Evolutionary conservation across 2,113 vertebrate genomes (phyloP).

Genomic region (Saccopteryx bilineata): DNA sequence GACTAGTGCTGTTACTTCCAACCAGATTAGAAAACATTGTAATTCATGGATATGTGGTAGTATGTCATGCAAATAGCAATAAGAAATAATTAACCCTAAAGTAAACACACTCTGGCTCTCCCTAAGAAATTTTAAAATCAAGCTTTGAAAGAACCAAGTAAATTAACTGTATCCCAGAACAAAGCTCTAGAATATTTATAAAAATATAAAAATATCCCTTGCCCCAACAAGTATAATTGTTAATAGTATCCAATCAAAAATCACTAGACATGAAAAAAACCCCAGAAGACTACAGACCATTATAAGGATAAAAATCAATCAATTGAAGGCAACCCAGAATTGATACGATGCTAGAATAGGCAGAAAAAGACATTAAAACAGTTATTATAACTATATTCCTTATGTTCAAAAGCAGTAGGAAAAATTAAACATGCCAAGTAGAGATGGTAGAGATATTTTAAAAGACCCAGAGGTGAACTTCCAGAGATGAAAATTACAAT

Average conservation of each 20-base stretch:
- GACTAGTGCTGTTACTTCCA: not conserved
- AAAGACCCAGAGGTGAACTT: not conserved
- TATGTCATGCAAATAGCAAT: not conserved
- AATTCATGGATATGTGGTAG: not conserved
- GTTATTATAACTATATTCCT: not conserved
- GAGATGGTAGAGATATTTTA: not conserved
- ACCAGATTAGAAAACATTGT: not conserved
- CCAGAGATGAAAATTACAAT: not conserved
- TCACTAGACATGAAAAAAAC: not conserved
- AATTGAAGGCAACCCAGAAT: not conserved
- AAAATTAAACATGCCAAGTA: not conserved
- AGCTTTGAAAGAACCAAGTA: not conserved
- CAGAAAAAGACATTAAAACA: not conserved
- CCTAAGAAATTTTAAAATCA: conserved; percentile 16
- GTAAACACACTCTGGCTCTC: not conserved
- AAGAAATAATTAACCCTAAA: not conserved
- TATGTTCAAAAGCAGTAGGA: not conserved
- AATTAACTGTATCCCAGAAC: not conserved
- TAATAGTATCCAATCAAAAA: conserved; percentile 7
- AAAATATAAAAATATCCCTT: not conserved
- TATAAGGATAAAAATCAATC: not conserved
- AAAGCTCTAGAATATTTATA: conserved; percentile 33
- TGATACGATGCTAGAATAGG: not conserved
- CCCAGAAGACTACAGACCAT: not conserved
- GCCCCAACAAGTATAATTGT: not conserved